phyloP scores from a whole-genome alignment of 2,888 invertebrate species.

The Argyra leucocephala region DNA sequence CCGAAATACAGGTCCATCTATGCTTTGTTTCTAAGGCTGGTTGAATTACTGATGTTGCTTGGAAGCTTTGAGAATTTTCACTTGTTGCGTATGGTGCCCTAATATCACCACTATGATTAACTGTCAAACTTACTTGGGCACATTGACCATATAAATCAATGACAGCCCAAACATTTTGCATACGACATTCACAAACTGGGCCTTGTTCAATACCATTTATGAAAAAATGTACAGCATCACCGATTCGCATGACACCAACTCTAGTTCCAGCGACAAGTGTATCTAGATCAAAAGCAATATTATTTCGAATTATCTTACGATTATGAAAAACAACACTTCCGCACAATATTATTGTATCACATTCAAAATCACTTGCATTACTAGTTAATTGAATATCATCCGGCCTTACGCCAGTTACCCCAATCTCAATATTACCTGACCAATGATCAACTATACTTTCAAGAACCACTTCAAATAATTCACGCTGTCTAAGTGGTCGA shows the following conservation, averaged over 20 bases:
- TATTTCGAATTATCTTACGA: slow-evolving; percentile 69
- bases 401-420: slow-evolving; percentile 80
- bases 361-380: slow-evolving; percentile 83
- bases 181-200: slow-evolving; percentile 68
- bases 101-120: slow-evolving; percentile 33
- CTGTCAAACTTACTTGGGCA: slow-evolving; percentile 64
- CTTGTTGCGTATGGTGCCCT: slow-evolving; percentile 43
- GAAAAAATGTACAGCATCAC: slow-evolving; percentile 78
- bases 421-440: slow-evolving; percentile 84
- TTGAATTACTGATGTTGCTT: slow-evolving; percentile 49
- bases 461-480: slow-evolving; percentile 82
- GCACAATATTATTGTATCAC: slow-evolving; percentile 87
- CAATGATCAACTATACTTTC: slow-evolving; percentile 87
- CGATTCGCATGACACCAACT: slow-evolving; percentile 79
- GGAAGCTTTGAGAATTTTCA: slow-evolving; percentile 50
- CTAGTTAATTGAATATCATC: slow-evolving; percentile 80
- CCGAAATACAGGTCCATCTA: slow-evolving; percentile 42
- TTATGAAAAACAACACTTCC: slow-evolving; percentile 88
- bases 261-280: slow-evolving; percentile 66
- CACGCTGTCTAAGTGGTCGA: slow-evolving; percentile 75
- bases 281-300: slow-evolving; percentile 79
- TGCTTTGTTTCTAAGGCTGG: slow-evolving; percentile 45
- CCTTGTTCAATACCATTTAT: slow-evolving; percentile 81
- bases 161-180: slow-evolving; percentile 80
- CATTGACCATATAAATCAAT: slow-evolving; percentile 91